Conservation (phyloP, 2,113 vertebrate genomes). For the Eurypyga helias region DNA sequence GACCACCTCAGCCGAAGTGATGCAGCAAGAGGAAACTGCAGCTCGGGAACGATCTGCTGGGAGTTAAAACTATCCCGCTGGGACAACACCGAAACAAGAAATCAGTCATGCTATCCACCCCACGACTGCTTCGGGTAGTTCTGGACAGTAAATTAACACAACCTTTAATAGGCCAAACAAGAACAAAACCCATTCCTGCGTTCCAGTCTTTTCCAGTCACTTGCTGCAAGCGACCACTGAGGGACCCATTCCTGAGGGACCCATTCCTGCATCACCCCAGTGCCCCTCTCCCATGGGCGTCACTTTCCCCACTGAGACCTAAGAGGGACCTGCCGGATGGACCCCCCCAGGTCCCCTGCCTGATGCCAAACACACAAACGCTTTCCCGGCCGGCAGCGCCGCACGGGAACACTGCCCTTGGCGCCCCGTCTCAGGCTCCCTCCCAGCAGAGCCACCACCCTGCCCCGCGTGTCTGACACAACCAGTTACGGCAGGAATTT, state of each 20-base stretch:
- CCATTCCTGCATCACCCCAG: background rate
- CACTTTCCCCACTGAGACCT: background rate
- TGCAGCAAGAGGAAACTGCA: background rate
- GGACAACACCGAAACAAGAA: background rate
- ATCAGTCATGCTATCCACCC: background rate
- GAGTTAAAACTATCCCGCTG: background rate
- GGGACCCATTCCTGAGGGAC: background rate
- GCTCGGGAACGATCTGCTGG: background rate
- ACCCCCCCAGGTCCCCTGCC: background rate
- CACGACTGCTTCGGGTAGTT: background rate
- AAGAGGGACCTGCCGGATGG: background rate
- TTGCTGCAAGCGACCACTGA: accelerated
- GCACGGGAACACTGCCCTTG: background rate
- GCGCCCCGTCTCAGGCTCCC: background rate
- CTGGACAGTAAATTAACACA: background rate
- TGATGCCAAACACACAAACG: background rate
- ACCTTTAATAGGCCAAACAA: background rate
- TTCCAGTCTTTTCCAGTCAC: background rate
- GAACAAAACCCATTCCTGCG: background rate
- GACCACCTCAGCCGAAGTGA: background rate
- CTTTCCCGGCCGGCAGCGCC: accelerated
- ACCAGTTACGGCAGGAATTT: constrained; percentile 36
- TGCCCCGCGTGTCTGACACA: background rate
- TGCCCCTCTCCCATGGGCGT: background rate
- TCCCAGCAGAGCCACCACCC: background rate